Evolutionary conservation across 2,797 vertebrate genomes (phyloP).

Genomic region (Adrianichthys oophorus): DNA sequence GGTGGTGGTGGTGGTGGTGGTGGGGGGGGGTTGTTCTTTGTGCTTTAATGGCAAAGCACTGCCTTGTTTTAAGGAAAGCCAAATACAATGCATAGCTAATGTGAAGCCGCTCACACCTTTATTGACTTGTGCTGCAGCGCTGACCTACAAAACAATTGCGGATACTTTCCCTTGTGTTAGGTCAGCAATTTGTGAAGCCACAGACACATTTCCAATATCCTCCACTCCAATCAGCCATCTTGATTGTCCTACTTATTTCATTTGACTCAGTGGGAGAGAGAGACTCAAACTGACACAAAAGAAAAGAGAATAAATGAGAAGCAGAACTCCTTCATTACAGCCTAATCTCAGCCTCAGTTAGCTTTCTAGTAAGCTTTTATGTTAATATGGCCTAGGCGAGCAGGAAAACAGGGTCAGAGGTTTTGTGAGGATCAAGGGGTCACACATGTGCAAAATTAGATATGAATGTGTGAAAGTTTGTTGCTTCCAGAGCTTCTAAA

Average conservation of each 20-base stretch:
- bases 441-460: slow-evolving; percentile 50
- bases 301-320: slow-evolving; percentile 30
- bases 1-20: too few species aligned
- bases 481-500: slow-evolving; percentile 9
- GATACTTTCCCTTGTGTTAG: slow-evolving; percentile 60
- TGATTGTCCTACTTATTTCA: slow-evolving; percentile 69
- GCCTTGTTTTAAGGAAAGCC: slow-evolving; percentile 59
- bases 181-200: slow-evolving; percentile 70
- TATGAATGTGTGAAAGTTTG: slow-evolving; percentile 12
- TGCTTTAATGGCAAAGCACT: slow-evolving; percentile 23
- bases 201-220: slow-evolving; percentile 73
- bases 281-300: slow-evolving; percentile 39
- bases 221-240: slow-evolving; percentile 64
- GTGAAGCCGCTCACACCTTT: slow-evolving; percentile 25
- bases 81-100: slow-evolving; percentile 67
- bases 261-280: slow-evolving; percentile 47
- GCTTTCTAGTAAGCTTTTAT: slow-evolving; percentile 55
- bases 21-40: too few species aligned
- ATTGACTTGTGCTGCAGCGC: slow-evolving; percentile 60
- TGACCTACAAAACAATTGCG: slow-evolving; percentile 68
- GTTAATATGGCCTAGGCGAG: slow-evolving; percentile 57
- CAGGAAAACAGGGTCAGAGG: slow-evolving; percentile 56
- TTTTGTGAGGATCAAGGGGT: slow-evolving; percentile 27
- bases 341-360: slow-evolving; percentile 54
- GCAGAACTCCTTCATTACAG: slow-evolving; percentile 51